These are phyloP conservation scores for Clarias fuscus DNA, from an alignment of 2,797 vertebrate species.

Conservation along the genomic window DNA sequence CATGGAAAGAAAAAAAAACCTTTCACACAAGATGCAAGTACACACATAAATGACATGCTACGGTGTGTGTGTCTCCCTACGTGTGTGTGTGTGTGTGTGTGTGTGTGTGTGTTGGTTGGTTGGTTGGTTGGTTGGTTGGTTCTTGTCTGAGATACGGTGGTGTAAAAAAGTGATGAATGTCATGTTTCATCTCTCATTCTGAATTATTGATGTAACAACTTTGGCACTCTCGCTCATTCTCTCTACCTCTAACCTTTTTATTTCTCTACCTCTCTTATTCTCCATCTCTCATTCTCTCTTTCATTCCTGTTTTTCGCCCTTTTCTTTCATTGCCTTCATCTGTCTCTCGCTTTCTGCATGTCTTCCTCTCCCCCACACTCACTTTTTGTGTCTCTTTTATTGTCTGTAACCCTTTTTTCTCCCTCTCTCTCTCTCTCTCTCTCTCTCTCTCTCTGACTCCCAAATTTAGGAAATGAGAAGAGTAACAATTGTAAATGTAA, in stretches of 20 bases:
- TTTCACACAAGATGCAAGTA: background rate
- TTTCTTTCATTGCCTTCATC: background rate
- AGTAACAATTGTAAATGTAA: too few species aligned
- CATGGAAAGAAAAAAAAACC: background rate
- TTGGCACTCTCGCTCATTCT: conserved; percentile 15
- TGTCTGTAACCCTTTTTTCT: background rate
- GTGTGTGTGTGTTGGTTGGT: background rate
- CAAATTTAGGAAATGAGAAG: too few species aligned
- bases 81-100: background rate
- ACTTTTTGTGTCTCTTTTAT: too few species aligned
- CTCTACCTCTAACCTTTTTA: background rate
- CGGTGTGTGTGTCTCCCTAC: too few species aligned
- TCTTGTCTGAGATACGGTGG: conserved; percentile 27
- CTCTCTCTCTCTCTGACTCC: background rate
- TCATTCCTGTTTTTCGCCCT: too few species aligned
- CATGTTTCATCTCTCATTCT: conserved; percentile 50
- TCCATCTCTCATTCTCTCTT: too few species aligned
- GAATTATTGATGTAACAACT: conserved; percentile 48
- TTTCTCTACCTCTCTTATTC: background rate
- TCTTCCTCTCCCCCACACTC: too few species aligned
- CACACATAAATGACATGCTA: too few species aligned
- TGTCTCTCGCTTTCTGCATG: too few species aligned
- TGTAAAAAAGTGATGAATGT: conserved; percentile 44
- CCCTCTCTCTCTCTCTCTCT: background rate
- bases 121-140: too few species aligned